Evolutionary conservation across 2,113 vertebrate genomes (phyloP).

Genomic region (Dolichallabes microphthalmus): DNA sequence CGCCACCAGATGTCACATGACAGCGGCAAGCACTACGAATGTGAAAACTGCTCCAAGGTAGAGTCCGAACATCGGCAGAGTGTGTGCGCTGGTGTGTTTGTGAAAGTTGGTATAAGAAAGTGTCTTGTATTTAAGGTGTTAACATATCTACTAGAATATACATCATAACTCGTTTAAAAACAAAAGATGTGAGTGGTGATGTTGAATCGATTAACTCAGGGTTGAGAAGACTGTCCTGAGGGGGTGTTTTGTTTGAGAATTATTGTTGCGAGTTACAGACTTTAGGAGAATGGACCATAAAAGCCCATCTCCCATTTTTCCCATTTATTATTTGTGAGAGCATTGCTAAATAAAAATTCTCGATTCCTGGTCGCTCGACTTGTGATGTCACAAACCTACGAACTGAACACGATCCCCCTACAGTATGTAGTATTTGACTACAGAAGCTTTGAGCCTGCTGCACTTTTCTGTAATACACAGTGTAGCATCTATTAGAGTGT

Average conservation of each 20-base stretch:
- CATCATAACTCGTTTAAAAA: background rate
- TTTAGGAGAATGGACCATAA: background rate
- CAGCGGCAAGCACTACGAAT: conserved; percentile 98
- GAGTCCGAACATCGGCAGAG: conserved; percentile 92
- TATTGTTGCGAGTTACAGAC: no score
- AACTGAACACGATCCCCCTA: no score
- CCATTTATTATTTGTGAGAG: no score
- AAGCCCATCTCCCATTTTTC: no score
- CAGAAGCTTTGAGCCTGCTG: no score
- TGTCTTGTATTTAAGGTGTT: background rate
- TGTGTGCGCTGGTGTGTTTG: background rate
- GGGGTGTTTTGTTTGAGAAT: background rate
- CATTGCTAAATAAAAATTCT: no score
- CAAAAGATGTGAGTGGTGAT: background rate
- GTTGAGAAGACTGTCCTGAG: background rate
- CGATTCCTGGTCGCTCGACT: no score
- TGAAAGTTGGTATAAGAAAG: background rate
- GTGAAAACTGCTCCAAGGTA: conserved; percentile 99
- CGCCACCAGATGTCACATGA: conserved; percentile 99
- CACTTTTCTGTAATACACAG: no score
- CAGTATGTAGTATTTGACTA: no score
- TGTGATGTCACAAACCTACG: no score
- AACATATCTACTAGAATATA: background rate
- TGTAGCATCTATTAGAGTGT: no score
- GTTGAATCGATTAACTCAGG: background rate